Evolutionary conservation across 2,888 invertebrate species (phyloP).

Genomic region (Drosophila colorata): DNA sequence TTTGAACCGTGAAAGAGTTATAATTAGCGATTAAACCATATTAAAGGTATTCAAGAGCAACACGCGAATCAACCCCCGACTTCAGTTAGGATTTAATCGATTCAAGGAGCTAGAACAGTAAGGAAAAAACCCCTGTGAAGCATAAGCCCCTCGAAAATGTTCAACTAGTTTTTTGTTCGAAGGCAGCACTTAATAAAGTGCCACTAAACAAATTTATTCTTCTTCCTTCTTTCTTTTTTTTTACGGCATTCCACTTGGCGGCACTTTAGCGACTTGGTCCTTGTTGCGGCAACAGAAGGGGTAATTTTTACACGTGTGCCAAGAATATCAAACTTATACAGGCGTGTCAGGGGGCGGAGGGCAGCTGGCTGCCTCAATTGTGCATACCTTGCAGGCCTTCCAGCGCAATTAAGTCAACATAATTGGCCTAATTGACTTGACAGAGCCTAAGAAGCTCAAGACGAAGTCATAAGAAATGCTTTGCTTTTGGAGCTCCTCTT

Average conservation of each 20-base stretch:
- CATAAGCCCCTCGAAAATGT: slow-evolving; percentile 12
- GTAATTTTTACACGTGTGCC: slow-evolving; percentile 75
- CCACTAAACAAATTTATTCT: slow-evolving; percentile 42
- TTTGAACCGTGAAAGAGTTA: not conserved
- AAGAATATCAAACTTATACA: not conserved
- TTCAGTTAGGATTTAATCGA: slow-evolving; percentile 18
- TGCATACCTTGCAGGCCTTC: slow-evolving; percentile 67
- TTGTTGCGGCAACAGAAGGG: slow-evolving; percentile 35
- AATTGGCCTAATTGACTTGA: slow-evolving; percentile 78
- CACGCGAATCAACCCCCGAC: not conserved
- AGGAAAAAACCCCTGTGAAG: not conserved
- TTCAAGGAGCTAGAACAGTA: not conserved
- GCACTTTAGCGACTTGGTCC: slow-evolving; percentile 56
- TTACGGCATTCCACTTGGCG: slow-evolving; percentile 69
- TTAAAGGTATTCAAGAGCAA: not conserved
- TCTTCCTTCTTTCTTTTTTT: slow-evolving; percentile 32
- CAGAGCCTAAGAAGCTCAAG: slow-evolving; percentile 50
- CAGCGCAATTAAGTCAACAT: slow-evolving; percentile 74
- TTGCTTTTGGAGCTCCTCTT: slow-evolving; percentile 4
- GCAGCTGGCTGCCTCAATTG: slow-evolving; percentile 34
- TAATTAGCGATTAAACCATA: not conserved
- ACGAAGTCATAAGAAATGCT: slow-evolving; percentile 26
- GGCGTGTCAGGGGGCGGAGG: not conserved
- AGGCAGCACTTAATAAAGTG: slow-evolving; percentile 42
- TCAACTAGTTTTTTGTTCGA: slow-evolving; percentile 31